These are phyloP conservation scores for Lordiphosa collinella DNA, from an alignment of 1,140 invertebrate species.

Conservation along the genomic window DNA sequence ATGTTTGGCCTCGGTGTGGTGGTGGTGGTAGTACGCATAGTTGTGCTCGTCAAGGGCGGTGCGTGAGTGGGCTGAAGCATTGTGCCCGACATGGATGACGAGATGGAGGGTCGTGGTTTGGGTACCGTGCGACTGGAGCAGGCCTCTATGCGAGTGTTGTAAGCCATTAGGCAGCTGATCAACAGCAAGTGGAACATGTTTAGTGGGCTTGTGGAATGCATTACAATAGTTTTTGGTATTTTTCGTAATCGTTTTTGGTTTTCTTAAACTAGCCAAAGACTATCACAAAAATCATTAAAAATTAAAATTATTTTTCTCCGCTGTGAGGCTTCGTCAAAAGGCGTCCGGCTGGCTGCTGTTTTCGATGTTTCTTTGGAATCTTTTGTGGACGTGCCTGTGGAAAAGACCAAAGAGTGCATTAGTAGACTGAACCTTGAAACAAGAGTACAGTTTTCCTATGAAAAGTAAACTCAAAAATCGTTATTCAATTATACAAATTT, in stretches of 20 bases:
- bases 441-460: constrained; percentile 3
- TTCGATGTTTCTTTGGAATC: constrained; percentile 47
- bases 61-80: constrained; percentile 79
- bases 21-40: constrained; percentile 81
- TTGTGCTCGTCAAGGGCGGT: constrained; percentile 36
- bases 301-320: constrained; percentile 26
- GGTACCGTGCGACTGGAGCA: constrained; percentile 92
- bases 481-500: constrained; percentile 2
- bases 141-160: constrained; percentile 81
- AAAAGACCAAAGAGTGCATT: constrained; percentile 51
- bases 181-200: constrained; percentile 34
- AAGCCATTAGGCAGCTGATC: constrained; percentile 28
- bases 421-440: constrained; percentile 10
- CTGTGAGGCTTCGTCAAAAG: constrained; percentile 45
- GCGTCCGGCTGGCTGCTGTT: not conserved
- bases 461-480: constrained; percentile 3
- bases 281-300: constrained; percentile 49
- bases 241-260: constrained; percentile 27
- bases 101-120: constrained; percentile 84
- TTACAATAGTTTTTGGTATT: constrained; percentile 8
- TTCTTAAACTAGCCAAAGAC: constrained; percentile 35
- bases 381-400: constrained; percentile 56
- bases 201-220: constrained; percentile 35
- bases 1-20: constrained; percentile 91
- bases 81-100: constrained; percentile 63